Evolutionary conservation across 1,140 invertebrate genomes (phyloP), one percentile per base, ranked within the genome.

Genomic region (Polypedilum pembai): DNA sequence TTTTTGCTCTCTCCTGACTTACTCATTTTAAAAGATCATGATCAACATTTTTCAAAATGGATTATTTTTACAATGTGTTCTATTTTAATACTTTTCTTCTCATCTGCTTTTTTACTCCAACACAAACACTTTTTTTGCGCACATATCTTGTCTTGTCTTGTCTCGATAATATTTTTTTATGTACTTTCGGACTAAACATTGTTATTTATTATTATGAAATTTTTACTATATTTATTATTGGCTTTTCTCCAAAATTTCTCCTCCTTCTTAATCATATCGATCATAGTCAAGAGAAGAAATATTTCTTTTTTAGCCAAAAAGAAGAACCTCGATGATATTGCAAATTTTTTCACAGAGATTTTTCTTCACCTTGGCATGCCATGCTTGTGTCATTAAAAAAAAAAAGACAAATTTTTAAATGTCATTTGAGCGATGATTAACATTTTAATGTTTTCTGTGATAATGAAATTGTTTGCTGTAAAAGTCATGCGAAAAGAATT

Each of bases 401-500:
- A 8, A 45, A 8, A 45, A 45, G 41, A 45, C 41, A 45, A 8
- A 45, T 45, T 45, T 45, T 12, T 45, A 45, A 45, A 8, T 45
- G 41, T 45, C 41, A 45, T 8, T 45, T 15, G 41, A 15, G 41
- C 41, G 8, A 45, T 12, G 12, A 56, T 56, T 56, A n/a, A 4
- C 45, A 1, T n/a, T 56, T 56, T 56, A n/a, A 12, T 45, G 41
- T 45, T 15, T n/a, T 4, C 12, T 56, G 12, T 56, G 45, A 56
- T 56, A 56, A 56, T 56, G 45, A 56, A 56, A 56, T n/a, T 56
- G 8, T n/a, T 45, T 15, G 15, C 41, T 45, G 4, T 56, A n/a
- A 56, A 56, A 56, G 41, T 56, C 45, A 56, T 56, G 45, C 45
- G 45, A 56, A 56, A 56, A 56, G 45, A 56, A 56, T 56, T 56